A percentile compares a stretch with the other conserved stretches of the same genome.
phyloP scores from a whole-genome alignment of 2,888 invertebrate species.

The Scaptomyza caliginosa region DNA sequence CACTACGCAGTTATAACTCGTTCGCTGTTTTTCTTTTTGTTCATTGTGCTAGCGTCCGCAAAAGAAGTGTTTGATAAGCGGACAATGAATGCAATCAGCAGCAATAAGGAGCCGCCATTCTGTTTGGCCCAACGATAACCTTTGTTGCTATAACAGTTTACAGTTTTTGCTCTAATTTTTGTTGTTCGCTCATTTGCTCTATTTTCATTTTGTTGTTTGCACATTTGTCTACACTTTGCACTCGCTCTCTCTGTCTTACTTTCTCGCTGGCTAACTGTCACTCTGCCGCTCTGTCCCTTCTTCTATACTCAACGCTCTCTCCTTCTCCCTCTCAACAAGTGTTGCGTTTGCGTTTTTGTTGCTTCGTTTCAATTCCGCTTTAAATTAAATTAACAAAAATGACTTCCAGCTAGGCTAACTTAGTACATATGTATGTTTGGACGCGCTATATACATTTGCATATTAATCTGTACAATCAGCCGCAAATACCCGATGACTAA shows the following conservation, averaged over 20 bases:
- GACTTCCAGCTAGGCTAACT: slow-evolving; percentile 26
- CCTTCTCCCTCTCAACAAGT: not conserved
- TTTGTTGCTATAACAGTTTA: slow-evolving; percentile 48
- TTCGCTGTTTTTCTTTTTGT: slow-evolving; percentile 20
- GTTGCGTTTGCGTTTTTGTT: slow-evolving; percentile 28
- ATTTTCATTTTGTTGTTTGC: slow-evolving; percentile 1
- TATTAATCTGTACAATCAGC: slow-evolving; percentile 13
- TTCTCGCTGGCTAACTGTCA: slow-evolving; percentile 4
- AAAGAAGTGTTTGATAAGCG: slow-evolving; percentile 51
- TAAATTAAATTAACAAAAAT: slow-evolving; percentile 64
- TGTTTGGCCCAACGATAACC: slow-evolving; percentile 56
- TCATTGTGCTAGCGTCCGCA: slow-evolving; percentile 38
- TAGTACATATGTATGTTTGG: slow-evolving; percentile 8
- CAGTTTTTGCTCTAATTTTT: slow-evolving; percentile 53
- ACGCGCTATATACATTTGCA: not conserved
- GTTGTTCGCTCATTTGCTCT: slow-evolving; percentile 15
- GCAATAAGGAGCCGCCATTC: slow-evolving; percentile 30
- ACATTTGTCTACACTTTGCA: slow-evolving; percentile 28
- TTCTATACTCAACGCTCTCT: not conserved
- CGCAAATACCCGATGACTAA: slow-evolving; percentile 39
- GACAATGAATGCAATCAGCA: slow-evolving; percentile 43
- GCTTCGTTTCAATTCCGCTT: slow-evolving; percentile 32
- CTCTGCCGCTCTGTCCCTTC: not conserved
- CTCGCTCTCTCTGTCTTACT: slow-evolving; percentile 9
- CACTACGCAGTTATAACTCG: slow-evolving; percentile 58